Evolutionary conservation across 2,113 vertebrate species (phyloP).

Genomic region (Tupaia chinensis): DNA sequence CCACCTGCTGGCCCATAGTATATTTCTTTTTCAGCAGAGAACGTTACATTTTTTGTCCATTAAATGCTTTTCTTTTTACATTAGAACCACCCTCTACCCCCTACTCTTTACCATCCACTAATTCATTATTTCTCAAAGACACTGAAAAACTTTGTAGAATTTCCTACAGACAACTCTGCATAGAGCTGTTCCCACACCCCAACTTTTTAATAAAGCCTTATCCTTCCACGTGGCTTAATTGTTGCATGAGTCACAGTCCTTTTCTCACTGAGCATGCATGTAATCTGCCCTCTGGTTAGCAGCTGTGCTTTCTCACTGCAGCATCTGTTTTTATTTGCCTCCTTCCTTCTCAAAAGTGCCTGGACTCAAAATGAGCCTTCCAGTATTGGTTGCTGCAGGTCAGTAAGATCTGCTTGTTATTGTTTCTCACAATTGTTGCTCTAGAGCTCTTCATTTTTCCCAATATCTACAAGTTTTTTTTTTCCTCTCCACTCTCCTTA

Average conservation of each 20-base stretch:
- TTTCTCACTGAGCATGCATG: slow-evolving; percentile 11
- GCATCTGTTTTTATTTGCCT: slow-evolving; percentile 65
- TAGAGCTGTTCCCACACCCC: background rate
- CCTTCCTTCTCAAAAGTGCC: slow-evolving; percentile 30
- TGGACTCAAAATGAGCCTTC: slow-evolving; percentile 20
- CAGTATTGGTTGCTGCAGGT: slow-evolving; percentile 38
- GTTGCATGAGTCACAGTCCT: slow-evolving; percentile 48
- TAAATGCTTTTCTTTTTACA: no score
- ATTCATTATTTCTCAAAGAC: slow-evolving; percentile 52
- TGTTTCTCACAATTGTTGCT: slow-evolving; percentile 48
- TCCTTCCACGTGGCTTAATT: slow-evolving; percentile 44
- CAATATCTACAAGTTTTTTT: background rate
- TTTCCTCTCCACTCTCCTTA: background rate
- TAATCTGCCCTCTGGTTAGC: slow-evolving; percentile 54
- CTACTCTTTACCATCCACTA: no score
- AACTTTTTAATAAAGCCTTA: slow-evolving; percentile 19
- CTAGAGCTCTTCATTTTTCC: background rate
- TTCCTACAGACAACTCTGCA: slow-evolving; percentile 26
- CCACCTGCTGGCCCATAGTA: no score
- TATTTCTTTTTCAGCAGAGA: no score
- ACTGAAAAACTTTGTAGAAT: slow-evolving; percentile 51
- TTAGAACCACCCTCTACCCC: no score
- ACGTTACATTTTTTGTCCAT: no score
- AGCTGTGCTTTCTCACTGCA: slow-evolving; percentile 56
- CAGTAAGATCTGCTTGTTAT: slow-evolving; percentile 25